These are phyloP conservation scores for Cerastoderma edule DNA, from an alignment of 2,888 invertebrate species.

Conservation along the genomic window DNA sequence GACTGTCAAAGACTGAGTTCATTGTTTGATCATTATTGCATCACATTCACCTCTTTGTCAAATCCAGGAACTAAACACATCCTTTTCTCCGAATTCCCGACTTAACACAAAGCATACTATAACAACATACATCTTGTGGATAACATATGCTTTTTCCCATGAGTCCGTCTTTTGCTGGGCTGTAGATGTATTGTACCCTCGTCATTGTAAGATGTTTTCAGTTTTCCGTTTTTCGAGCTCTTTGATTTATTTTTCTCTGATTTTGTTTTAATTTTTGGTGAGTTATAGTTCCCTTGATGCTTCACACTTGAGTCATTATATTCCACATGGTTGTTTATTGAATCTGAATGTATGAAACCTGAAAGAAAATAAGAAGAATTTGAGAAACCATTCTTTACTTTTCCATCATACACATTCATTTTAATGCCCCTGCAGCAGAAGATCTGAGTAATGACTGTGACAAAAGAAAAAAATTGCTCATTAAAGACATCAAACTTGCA, in stretches of 20 bases:
- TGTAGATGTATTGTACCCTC: constrained; percentile 76
- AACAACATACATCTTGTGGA: constrained; percentile 74
- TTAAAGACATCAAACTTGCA: too few relatives aligned
- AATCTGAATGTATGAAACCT: constrained; percentile 63
- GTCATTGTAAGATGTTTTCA: constrained; percentile 62
- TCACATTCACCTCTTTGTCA: too few relatives aligned
- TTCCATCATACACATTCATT: too few relatives aligned
- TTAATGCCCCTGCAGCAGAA: too few relatives aligned
- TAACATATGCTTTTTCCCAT: constrained; percentile 77
- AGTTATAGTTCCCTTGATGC: constrained; percentile 48
- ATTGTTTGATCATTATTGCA: too few relatives aligned
- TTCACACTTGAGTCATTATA: constrained; percentile 38
- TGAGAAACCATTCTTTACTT: too few relatives aligned
- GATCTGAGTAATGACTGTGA: too few relatives aligned
- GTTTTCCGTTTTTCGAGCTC: constrained; percentile 61
- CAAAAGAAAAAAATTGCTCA: too few relatives aligned
- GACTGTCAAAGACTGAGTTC: too few relatives aligned
- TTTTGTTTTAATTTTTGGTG: constrained; percentile 58
- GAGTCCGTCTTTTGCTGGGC: constrained; percentile 77
- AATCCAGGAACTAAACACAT: not conserved
- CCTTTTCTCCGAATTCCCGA: not conserved
- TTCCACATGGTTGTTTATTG: constrained; percentile 52
- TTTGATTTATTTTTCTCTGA: constrained; percentile 64
- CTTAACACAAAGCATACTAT: constrained; percentile 56
- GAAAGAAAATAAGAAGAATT: constrained; percentile 42